These are phyloP conservation scores for Paralichthys olivaceus DNA, from an alignment of 2,113 vertebrate species.

Conservation along the genomic window DNA sequence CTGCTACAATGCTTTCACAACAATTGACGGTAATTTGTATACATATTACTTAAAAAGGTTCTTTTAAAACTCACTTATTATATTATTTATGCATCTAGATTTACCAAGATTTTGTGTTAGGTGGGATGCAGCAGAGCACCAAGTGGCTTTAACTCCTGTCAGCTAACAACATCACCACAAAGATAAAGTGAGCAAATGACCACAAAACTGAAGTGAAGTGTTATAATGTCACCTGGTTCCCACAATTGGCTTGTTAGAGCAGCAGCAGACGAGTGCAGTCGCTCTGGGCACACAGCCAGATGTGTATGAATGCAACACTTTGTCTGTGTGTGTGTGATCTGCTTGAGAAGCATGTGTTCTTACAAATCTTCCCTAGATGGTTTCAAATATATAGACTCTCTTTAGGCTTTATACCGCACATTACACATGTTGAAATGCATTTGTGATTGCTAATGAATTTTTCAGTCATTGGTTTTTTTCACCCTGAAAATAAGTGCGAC, in stretches of 20 bases:
- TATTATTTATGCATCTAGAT: neutral
- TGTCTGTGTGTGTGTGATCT: neutral
- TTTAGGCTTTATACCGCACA: neutral
- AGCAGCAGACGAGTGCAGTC: neutral
- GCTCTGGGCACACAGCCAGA: neutral
- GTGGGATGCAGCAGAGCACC: too few species aligned
- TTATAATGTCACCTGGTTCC: neutral
- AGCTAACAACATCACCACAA: neutral
- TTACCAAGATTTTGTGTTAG: too few species aligned
- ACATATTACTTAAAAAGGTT: too few species aligned
- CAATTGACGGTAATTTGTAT: too few species aligned
- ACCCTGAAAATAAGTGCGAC: constrained; percentile 49
- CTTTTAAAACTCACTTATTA: constrained; percentile 34
- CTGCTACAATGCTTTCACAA: too few species aligned
- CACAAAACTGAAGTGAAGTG: neutral
- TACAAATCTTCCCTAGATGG: neutral
- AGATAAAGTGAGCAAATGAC: neutral
- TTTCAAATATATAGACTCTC: neutral
- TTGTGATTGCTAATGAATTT: neutral
- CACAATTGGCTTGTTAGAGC: neutral
- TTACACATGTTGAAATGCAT: neutral
- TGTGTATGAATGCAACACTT: constrained; percentile 7
- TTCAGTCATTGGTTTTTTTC: constrained; percentile 24
- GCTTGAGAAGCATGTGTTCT: neutral
- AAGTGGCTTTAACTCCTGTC: neutral